Conservation (phyloP, 1,140 invertebrate genomes). For the Caerostris darwini region DNA sequence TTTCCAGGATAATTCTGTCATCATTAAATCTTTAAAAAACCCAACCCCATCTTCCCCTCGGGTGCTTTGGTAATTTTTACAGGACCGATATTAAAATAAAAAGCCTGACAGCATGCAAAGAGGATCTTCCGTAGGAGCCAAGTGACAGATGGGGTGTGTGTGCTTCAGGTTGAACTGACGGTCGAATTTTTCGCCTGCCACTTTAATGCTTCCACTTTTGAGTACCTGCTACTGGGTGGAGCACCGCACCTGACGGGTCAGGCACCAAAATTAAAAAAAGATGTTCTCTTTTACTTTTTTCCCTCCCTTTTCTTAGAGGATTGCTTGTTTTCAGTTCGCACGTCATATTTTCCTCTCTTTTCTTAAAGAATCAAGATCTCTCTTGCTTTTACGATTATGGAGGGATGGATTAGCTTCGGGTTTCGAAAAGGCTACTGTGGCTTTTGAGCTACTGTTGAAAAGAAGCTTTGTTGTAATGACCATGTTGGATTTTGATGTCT, state of each 20-base stretch:
- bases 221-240: constrained; percentile 35
- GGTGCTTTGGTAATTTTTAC: neutral
- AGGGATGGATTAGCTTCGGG: neutral
- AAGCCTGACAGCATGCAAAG: neutral
- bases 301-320: neutral
- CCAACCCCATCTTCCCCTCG: too few species aligned
- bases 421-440: neutral
- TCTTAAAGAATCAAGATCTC: neutral
- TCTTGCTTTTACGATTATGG: too few species aligned
- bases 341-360: neutral
- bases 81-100: neutral
- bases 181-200: constrained; percentile 60
- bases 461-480: too few species aligned
- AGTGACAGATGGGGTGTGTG: constrained; percentile 13
- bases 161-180: constrained; percentile 18
- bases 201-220: constrained; percentile 6
- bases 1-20: neutral
- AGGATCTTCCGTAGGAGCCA: neutral
- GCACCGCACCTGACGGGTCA: neutral
- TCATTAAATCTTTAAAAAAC: neutral
- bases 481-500: too few species aligned
- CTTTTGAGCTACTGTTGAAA: neutral
- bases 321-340: neutral
- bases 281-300: neutral
- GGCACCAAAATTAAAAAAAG: constrained; percentile 13